Conservation (phyloP, 1,140 invertebrate genomes). For the Sinella curviseta region DNA sequence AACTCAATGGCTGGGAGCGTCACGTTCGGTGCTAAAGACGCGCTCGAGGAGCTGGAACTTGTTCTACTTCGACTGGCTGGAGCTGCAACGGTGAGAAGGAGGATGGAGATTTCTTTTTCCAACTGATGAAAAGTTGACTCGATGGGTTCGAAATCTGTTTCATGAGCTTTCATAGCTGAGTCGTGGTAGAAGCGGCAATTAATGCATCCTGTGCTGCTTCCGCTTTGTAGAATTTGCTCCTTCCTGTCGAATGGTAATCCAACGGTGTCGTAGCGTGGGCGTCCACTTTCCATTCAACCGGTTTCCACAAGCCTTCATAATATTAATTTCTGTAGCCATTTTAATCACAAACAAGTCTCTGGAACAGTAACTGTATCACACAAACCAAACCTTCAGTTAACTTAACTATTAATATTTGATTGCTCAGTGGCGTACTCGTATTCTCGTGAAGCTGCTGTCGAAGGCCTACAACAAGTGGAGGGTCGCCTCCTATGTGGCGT, state of each 20-base stretch:
- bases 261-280: not conserved
- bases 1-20: constrained; percentile 5
- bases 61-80: not conserved
- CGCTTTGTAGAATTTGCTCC: not conserved
- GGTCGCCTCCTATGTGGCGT: no score
- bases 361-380: no score
- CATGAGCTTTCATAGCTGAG: not conserved
- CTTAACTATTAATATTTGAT: no score
- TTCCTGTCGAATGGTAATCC: not conserved
- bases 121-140: not conserved
- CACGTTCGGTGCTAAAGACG: not conserved
- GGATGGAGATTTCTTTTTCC: not conserved
- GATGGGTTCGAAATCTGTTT: not conserved
- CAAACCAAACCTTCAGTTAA: no score
- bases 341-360: no score
- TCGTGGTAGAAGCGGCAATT: not conserved
- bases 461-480: not conserved
- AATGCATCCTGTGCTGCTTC: not conserved
- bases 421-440: no score
- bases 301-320: no score
- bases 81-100: not conserved
- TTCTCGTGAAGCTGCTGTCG: not conserved
- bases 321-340: no score
- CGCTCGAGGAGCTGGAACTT: not conserved
- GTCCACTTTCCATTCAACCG: no score